Conservation (phyloP, 2,888 invertebrate species). For the Rutpela maculata region DNA sequence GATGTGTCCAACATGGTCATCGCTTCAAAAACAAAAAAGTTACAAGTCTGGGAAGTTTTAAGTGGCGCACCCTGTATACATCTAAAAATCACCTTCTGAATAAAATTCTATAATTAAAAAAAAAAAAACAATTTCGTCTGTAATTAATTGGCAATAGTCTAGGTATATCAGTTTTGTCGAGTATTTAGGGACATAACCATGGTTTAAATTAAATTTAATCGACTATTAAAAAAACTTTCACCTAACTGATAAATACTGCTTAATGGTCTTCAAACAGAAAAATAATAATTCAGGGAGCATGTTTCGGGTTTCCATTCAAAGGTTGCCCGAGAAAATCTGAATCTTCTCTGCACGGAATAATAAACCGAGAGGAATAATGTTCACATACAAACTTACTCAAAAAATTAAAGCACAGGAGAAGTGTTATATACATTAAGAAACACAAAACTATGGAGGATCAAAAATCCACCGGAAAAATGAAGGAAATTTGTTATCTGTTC, state of each 20-base stretch:
- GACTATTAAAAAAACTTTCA: background rate
- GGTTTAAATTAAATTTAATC: background rate
- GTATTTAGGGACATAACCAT: too few relatives aligned
- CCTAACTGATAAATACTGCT: conserved; percentile 18
- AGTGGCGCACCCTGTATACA: too few relatives aligned
- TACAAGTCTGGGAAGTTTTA: too few relatives aligned
- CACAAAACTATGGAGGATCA: conserved; percentile 64
- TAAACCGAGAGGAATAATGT: conserved; percentile 27
- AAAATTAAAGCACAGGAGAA: conserved; percentile 31
- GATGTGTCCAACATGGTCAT: too few relatives aligned
- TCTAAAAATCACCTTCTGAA: too few relatives aligned
- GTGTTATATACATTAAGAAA: conserved; percentile 8
- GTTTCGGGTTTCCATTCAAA: conserved; percentile 17
- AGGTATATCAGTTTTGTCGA: too few relatives aligned
- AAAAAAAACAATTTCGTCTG: too few relatives aligned
- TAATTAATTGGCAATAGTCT: too few relatives aligned
- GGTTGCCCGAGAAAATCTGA: conserved; percentile 26
- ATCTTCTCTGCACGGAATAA: conserved; percentile 19
- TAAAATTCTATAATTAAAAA: too few relatives aligned
- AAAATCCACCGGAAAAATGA: conserved; percentile 68
- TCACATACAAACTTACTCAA: conserved; percentile 24
- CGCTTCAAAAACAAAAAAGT: too few relatives aligned
- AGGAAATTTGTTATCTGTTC: conserved; percentile 63
- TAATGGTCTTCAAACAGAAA: conserved; percentile 25
- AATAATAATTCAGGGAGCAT: conserved; percentile 28